Evolutionary conservation across 2,113 vertebrate species (phyloP).

Genomic region (Laterallus jamaicensis): DNA sequence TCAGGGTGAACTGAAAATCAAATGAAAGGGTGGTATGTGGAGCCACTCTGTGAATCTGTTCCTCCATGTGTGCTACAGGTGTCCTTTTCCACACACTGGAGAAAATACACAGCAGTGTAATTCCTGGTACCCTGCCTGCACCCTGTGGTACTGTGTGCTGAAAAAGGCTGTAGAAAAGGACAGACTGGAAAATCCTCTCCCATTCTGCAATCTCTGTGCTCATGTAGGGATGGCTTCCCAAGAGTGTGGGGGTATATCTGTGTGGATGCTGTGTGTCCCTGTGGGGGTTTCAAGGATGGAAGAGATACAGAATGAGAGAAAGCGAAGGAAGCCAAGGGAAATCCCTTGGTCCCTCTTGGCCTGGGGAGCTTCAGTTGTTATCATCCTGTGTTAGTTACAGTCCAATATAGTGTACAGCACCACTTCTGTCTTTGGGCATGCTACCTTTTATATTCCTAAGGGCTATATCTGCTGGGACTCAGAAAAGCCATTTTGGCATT

Average conservation of each 20-base stretch:
- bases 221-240: neutral
- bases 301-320: neutral
- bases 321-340: neutral
- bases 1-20: neutral
- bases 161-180: neutral
- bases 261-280: neutral
- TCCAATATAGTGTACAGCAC: neutral
- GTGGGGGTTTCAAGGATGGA: neutral
- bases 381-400: neutral
- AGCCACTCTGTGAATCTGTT: neutral
- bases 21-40: fast-evolving
- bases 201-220: neutral
- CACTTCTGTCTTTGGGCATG: neutral
- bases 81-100: neutral
- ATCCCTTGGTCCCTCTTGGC: neutral
- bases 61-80: neutral
- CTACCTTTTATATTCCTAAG: neutral
- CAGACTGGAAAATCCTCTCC: neutral
- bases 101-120: neutral
- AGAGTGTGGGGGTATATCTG: neutral
- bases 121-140: neutral
- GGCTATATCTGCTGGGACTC: neutral
- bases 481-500: neutral
- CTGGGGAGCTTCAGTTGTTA: neutral
- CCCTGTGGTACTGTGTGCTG: neutral